phyloP scores from a whole-genome alignment of 2,797 vertebrate genomes.

The Diplodus sargus region DNA sequence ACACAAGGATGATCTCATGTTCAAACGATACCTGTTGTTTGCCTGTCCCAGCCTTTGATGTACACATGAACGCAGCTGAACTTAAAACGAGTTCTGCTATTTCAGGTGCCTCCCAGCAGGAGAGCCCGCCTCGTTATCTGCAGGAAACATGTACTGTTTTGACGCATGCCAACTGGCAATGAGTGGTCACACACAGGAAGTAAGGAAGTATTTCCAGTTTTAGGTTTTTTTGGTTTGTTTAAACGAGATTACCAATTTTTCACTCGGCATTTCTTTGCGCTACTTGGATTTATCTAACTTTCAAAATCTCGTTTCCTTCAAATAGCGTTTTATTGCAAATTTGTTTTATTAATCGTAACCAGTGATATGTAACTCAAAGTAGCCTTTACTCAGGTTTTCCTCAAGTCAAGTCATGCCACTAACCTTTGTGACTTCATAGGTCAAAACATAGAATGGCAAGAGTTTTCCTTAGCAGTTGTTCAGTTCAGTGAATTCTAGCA shows the following conservation, averaged over 20 bases:
- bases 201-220: background rate
- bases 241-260: background rate
- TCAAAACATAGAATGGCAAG: background rate
- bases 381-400: background rate
- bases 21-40: slow-evolving; percentile 13
- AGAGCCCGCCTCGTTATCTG: slow-evolving; percentile 38
- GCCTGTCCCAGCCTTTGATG: background rate
- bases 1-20: background rate
- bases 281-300: background rate
- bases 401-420: background rate
- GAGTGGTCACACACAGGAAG: background rate
- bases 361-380: background rate
- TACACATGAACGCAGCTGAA: slow-evolving; percentile 13
- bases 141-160: slow-evolving; percentile 50
- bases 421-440: background rate
- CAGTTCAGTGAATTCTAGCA: background rate
- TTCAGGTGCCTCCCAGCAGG: slow-evolving; percentile 32
- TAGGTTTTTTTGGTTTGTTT: background rate
- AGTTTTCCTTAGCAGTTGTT: background rate
- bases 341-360: background rate
- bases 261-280: background rate
- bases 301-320: background rate
- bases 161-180: slow-evolving; percentile 12
- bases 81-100: slow-evolving; percentile 23
- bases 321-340: background rate